phyloP scores from a whole-genome alignment of 2,797 vertebrate species.

The Alectoris magna region DNA sequence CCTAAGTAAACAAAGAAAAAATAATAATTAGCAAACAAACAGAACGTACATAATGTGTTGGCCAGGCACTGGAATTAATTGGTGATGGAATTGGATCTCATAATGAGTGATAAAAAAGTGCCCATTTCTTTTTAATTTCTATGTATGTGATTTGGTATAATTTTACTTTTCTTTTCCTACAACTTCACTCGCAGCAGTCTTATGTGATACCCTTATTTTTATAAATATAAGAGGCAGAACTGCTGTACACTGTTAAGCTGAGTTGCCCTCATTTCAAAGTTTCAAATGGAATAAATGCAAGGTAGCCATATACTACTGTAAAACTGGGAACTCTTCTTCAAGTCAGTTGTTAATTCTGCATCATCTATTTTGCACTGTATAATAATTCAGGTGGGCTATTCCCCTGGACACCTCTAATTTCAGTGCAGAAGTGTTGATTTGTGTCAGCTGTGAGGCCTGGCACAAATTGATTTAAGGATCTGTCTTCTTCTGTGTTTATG shows the following conservation, averaged over 20 bases:
- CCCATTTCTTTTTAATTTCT: background rate
- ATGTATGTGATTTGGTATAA: background rate
- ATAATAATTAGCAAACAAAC: background rate
- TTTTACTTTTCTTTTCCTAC: background rate
- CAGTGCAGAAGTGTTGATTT: background rate
- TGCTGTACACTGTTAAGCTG: background rate
- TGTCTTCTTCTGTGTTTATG: background rate
- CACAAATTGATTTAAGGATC: background rate
- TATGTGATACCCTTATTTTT: background rate
- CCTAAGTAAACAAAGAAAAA: background rate
- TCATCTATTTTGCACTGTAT: background rate
- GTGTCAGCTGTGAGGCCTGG: background rate
- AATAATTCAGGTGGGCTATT: background rate
- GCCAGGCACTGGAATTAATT: background rate
- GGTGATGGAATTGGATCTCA: background rate
- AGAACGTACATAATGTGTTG: background rate
- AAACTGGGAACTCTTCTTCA: background rate
- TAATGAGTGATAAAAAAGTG: background rate
- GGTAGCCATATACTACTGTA: background rate
- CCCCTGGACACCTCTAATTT: background rate
- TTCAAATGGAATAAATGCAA: background rate
- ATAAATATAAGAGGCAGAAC: background rate
- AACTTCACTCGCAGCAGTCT: background rate
- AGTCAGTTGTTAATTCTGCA: background rate
- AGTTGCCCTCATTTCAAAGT: background rate